phyloP scores from a whole-genome alignment of 2,888 invertebrate species.

The Tetheella fluctuosa region DNA sequence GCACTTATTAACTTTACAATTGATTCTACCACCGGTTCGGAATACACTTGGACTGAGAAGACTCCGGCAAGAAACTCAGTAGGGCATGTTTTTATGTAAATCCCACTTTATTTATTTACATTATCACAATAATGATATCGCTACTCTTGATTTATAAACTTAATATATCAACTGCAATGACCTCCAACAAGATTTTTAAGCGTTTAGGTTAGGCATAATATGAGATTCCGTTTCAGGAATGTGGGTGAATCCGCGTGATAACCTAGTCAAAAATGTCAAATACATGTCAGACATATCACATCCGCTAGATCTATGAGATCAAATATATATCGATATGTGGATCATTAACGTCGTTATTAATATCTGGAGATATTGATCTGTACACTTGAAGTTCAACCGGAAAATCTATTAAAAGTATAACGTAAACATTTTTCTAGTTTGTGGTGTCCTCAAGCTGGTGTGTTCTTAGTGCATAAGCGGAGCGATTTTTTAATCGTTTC shows the following conservation, averaged over 20 bases:
- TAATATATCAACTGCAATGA: too few species aligned
- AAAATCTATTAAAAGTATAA: conserved; percentile 73
- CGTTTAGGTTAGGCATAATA: too few species aligned
- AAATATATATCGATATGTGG: conserved; percentile 2
- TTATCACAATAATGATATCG: too few species aligned
- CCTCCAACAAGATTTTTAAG: too few species aligned
- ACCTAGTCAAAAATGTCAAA: conserved; percentile 1
- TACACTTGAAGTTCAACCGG: conserved; percentile 55
- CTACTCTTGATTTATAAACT: too few species aligned
- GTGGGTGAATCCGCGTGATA: background rate
- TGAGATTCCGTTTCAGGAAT: background rate
- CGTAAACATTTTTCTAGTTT: conserved; percentile 57
- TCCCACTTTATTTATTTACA: too few species aligned
- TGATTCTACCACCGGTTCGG: too few species aligned
- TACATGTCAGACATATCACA: conserved; percentile 1
- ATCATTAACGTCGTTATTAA: conserved; percentile 15
- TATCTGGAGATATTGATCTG: conserved; percentile 40
- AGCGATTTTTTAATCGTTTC: conserved; percentile 41
- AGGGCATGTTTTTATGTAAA: too few species aligned
- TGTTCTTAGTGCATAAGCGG: conserved; percentile 37
- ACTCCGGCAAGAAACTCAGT: too few species aligned
- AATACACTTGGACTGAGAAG: too few species aligned
- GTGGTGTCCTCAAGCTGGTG: conserved; percentile 46
- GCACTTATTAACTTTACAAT: too few species aligned
- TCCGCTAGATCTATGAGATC: conserved; percentile 12